Evolutionary conservation across 2,888 invertebrate species (phyloP).

Genomic region (Agrotis ipsilon): DNA sequence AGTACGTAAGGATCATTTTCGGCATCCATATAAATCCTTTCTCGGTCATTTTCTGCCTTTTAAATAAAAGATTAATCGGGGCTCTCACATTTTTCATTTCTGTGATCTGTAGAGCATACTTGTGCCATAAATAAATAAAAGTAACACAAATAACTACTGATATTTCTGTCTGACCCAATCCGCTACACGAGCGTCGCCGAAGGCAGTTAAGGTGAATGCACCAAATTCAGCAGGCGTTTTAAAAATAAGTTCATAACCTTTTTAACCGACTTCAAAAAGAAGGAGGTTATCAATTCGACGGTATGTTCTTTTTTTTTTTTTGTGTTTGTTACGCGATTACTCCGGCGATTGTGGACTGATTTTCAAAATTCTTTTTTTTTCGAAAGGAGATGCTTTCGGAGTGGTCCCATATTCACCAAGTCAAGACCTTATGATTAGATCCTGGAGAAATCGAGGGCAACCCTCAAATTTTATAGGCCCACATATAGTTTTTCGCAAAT

Average conservation of each 20-base stretch:
- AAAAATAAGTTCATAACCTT: slow-evolving; percentile 1
- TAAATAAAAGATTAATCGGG: slow-evolving; percentile 41
- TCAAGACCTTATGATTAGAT: too few species aligned
- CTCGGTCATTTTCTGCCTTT: slow-evolving; percentile 7
- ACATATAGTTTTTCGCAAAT: too few species aligned
- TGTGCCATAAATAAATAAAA: slow-evolving; percentile 53
- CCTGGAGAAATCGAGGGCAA: too few species aligned
- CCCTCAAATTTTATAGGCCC: too few species aligned
- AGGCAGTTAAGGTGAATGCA: slow-evolving; percentile 52
- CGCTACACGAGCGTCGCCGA: slow-evolving; percentile 50
- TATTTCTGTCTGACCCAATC: slow-evolving; percentile 64
- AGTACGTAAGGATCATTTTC: neutral
- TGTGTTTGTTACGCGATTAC: too few species aligned
- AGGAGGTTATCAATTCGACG: too few species aligned
- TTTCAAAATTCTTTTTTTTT: too few species aligned
- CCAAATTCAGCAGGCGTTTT: slow-evolving; percentile 14
- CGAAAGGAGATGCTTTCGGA: too few species aligned
- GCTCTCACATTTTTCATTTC: slow-evolving; percentile 43
- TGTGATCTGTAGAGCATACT: slow-evolving; percentile 37
- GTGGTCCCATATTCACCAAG: too few species aligned
- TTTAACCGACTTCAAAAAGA: too few species aligned
- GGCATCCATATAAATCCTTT: neutral
- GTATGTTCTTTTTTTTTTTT: too few species aligned
- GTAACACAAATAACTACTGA: slow-evolving; percentile 56
- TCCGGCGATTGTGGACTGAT: too few species aligned